Conservation (phyloP, 2,888 invertebrate genomes). For the Cryptocephalus moraei region DNA sequence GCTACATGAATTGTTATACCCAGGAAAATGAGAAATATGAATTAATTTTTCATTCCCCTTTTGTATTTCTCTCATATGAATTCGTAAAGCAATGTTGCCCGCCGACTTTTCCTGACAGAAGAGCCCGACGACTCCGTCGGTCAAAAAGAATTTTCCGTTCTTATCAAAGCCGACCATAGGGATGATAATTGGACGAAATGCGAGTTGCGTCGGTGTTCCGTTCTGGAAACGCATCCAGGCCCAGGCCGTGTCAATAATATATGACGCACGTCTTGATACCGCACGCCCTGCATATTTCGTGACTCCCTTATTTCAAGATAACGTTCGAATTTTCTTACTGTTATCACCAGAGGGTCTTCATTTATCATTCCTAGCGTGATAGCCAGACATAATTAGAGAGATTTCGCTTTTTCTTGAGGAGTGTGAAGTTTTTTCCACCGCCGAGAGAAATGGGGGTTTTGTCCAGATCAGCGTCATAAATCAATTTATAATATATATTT, state of each 20-base stretch:
- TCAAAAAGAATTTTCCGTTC: no score
- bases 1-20: conserved; percentile 18
- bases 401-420: conserved; percentile 3
- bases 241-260: conserved; percentile 42
- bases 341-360: conserved; percentile 13
- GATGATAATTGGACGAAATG: background rate
- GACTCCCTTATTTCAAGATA: conserved; percentile 12
- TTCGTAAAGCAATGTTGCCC: conserved; percentile 26
- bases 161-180: no score
- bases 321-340: conserved; percentile 8
- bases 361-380: conserved; percentile 13
- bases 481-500: no score
- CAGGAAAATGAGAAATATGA: conserved; percentile 36
- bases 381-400: conserved; percentile 12
- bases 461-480: no score
- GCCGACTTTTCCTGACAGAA: background rate
- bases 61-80: conserved; percentile 40
- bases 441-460: no score
- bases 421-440: no score
- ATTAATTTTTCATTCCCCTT: conserved; percentile 41
- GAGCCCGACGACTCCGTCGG: no score
- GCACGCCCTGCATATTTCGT: conserved; percentile 20
- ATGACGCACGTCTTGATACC: conserved; percentile 31
- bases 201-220: background rate
- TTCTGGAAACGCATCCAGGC: conserved; percentile 2